A percentile compares a stretch with the other conserved stretches of the same genome.
Conservation (phyloP, 2,888 invertebrate species). For the Buathra laborator region DNA sequence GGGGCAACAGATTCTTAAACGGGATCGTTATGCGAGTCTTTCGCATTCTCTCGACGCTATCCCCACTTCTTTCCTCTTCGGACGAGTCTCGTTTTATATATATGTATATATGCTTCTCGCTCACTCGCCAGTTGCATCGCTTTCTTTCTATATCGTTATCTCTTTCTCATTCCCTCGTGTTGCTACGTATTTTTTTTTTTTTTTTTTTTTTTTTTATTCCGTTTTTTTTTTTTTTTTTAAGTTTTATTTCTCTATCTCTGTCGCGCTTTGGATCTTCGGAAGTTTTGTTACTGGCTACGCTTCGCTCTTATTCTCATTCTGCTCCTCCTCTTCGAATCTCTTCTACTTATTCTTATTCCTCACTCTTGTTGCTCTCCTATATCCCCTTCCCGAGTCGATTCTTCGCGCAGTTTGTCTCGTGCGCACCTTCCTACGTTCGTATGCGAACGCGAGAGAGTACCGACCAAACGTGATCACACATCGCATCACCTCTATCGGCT, state of each 20-base stretch:
- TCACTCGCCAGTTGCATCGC: constrained; percentile 16
- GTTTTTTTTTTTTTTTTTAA: constrained; percentile 9
- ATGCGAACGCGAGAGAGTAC: constrained; percentile 54
- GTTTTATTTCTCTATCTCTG: constrained; percentile 29
- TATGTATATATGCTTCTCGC: constrained; percentile 15
- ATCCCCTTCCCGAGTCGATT: constrained; percentile 51
- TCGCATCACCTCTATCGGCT: constrained; percentile 59
- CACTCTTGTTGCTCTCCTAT: constrained; percentile 48
- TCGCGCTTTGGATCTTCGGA: constrained; percentile 17
- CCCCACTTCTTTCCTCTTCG: constrained; percentile 27
- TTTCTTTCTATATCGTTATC: constrained; percentile 11
- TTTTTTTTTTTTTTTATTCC: not conserved
- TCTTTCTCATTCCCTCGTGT: constrained; percentile 5
- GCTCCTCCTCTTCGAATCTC: constrained; percentile 37
- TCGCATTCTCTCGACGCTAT: constrained; percentile 72
- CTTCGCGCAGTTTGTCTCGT: constrained; percentile 60
- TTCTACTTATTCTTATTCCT: constrained; percentile 52
- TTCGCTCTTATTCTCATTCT: constrained; percentile 24
- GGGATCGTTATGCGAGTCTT: constrained; percentile 83
- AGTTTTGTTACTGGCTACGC: constrained; percentile 27
- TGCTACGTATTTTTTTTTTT: not conserved
- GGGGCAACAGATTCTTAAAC: constrained; percentile 80
- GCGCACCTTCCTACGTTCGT: constrained; percentile 47
- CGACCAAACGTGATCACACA: constrained; percentile 66
- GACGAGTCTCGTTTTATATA: constrained; percentile 34